Base-by-base conservation (phyloP, 2,888 invertebrate genomes). In the Synanthedon andrenaeformis region DNA sequence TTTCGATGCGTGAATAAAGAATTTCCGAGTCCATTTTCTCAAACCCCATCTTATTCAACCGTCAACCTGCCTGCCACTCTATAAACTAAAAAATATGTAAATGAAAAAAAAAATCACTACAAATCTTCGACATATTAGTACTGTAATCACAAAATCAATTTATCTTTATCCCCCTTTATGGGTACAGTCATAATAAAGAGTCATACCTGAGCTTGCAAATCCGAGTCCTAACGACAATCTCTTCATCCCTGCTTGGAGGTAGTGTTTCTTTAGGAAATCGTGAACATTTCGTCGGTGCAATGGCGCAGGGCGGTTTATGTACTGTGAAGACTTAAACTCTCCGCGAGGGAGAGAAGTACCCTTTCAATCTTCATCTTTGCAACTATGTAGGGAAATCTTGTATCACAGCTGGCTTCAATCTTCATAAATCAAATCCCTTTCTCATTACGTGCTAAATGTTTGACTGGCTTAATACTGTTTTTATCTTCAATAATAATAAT, bases 231-330 rank as follows among this genome's bases (percentile, higher is more conserved):
- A 28, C 19, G 48, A 50, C 53, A 52, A 52, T 28, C 52, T 23
- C 54, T 42, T 14, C 48, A 54, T 51, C 35, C 13, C 51, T n/a
- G n/a, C 13, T 12, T 51, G 12, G 35, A 51, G 51, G 13, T 51
- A 28, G 17, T 35, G 35, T 51, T 51, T 41, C 51, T n/a, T n/a
- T 35, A 49, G 51, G 23, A n/a, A 41, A 51, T 19, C 35, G 51
- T 10, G 19, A n/a, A 51, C 51, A 51, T 51, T 51, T 73, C 66
- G 64, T 60, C 59, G 62, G 72, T 67, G 79, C 79, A 84, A 77
- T 84, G 82, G 74, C 68, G 79, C 79, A 74, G 54, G 68, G 65
- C 72, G 67, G 63, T 83, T 85, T 85, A 85, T 85, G 84, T 81
- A 73, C 74, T 84, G 85, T 82, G 77, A 85, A 83, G 72, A 66